Percentiles rank a stretch among this genome's conserved stretches.
phyloP scores from a whole-genome alignment of 2,888 invertebrate genomes.

The Caenorhabditis zanzibari region DNA sequence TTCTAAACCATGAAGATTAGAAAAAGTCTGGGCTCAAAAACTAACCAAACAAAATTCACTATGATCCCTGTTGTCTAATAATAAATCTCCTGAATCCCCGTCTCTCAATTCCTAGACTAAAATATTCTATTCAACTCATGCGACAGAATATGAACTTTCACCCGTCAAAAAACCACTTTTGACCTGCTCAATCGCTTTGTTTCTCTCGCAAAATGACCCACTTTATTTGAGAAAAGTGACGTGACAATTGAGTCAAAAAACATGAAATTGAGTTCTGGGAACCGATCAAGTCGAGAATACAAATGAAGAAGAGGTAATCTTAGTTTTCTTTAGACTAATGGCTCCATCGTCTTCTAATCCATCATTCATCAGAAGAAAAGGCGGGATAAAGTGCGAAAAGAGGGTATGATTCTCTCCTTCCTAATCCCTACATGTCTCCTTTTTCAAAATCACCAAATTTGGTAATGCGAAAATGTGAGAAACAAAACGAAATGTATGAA shows the following conservation, averaged over 20 bases:
- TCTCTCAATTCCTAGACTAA: not conserved
- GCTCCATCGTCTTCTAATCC: constrained; percentile 5
- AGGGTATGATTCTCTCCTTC: constrained; percentile 7
- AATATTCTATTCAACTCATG: not conserved
- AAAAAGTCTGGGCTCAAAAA: too few relatives aligned
- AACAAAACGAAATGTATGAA: too few relatives aligned
- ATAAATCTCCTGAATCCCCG: not conserved
- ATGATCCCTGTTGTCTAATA: too few relatives aligned
- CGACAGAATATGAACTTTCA: not conserved
- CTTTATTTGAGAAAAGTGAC: constrained; percentile 1
- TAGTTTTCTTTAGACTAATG: not conserved
- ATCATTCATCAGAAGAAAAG: constrained; percentile 12
- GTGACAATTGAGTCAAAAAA: constrained; percentile 8
- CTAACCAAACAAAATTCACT: too few relatives aligned
- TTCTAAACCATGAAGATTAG: too few relatives aligned
- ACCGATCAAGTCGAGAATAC: constrained; percentile 18
- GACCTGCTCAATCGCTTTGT: not conserved
- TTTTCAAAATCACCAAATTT: not conserved
- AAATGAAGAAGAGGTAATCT: constrained; percentile 1
- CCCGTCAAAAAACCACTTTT: not conserved
- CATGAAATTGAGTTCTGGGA: constrained; percentile 5
- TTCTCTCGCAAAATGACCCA: not conserved
- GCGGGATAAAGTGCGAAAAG: constrained; percentile 25
- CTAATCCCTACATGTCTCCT: constrained; percentile 1
- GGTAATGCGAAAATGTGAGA: not conserved